Conservation (phyloP, 2,888 invertebrate species). For the Nudaria mundana region DNA sequence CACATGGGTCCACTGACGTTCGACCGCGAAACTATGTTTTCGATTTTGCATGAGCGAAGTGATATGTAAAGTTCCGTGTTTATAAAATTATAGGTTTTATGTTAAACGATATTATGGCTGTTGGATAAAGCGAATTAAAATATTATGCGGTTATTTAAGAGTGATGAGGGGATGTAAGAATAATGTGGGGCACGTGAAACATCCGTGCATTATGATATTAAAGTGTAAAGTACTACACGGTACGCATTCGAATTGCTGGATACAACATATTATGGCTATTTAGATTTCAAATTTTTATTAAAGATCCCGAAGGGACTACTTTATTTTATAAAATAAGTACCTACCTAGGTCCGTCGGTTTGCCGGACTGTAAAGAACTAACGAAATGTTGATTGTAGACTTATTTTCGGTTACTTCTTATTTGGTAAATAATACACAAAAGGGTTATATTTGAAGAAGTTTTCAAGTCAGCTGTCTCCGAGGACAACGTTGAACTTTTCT, state of each 20-base stretch:
- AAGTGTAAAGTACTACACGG: slow-evolving; percentile 54
- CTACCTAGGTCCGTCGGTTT: too few relatives aligned
- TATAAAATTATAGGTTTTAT: slow-evolving; percentile 18
- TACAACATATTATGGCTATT: too few relatives aligned
- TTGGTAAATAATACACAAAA: slow-evolving; percentile 7
- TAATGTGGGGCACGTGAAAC: slow-evolving; percentile 49
- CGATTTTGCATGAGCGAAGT: slow-evolving; percentile 27
- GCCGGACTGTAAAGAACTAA: too few relatives aligned
- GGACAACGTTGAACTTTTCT: slow-evolving; percentile 23
- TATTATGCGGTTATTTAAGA: slow-evolving; percentile 23
- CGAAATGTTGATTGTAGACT: too few relatives aligned
- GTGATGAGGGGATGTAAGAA: too few relatives aligned
- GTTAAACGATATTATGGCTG: too few relatives aligned
- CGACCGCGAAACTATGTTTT: slow-evolving; percentile 39
- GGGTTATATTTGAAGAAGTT: slow-evolving; percentile 4
- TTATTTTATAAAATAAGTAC: slow-evolving; percentile 36
- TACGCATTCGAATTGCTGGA: too few relatives aligned
- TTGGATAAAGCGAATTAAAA: slow-evolving; percentile 13
- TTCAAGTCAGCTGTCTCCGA: slow-evolving; percentile 9
- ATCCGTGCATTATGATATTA: slow-evolving; percentile 54
- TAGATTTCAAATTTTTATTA: slow-evolving; percentile 48
- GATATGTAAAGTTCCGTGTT: slow-evolving; percentile 27
- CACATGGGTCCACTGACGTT: slow-evolving; percentile 67
- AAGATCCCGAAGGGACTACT: slow-evolving; percentile 43
- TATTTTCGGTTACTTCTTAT: too few relatives aligned